Evolutionary conservation across 2,113 vertebrate species (phyloP), one percentile per base, ranked within the genome.

Genomic region (Mormyrus iriodes): DNA sequence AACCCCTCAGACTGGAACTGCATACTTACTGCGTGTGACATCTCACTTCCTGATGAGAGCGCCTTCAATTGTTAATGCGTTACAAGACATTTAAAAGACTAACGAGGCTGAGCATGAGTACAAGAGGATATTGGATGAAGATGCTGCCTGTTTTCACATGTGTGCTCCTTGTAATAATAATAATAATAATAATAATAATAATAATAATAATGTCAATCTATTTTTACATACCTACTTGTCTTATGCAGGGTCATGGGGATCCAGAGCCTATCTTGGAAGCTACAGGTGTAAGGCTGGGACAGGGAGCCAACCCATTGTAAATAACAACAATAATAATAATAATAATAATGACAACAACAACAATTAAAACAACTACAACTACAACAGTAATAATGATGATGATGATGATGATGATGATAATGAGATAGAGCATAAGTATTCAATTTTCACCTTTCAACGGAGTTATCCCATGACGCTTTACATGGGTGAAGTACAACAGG

Each of bases 1-100:
- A 89, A 87, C 91, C 88, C 88, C 79, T 42, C 88, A n/a, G 87
- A 88, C 55, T 88, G 91, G 88, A 90, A 86, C 53, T 52, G 48
- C 90, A 90, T 90, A 90, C 88, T 92, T 91, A 90, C 88, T 49
- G 46, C 35, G 51, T 12, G 82, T 61, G 42, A 84, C 35, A 52
- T 73, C 79, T 88, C 88, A 91, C 58, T 86, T 82, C 61, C 86
- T 55, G 86, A 90, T 46, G 48, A 86, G 86, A 31, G 88, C 24
- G 79, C 88, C 49, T 76, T 90, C 48, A 88, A 90, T 88, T 76
- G 82, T 76, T 90, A 90, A 88, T 90, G 87, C 48, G 51, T 42
- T 87, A 90, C 90, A 90, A 85, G 86, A 88, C 48, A n/a, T 51
- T 73, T 90, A 73, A 85, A 49, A 88, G 42, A 9, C n/a, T 51